A percentile compares a stretch with the other conserved stretches of the same genome.
Conservation (phyloP, 2,888 invertebrate genomes). For the Oligia strigilis region DNA sequence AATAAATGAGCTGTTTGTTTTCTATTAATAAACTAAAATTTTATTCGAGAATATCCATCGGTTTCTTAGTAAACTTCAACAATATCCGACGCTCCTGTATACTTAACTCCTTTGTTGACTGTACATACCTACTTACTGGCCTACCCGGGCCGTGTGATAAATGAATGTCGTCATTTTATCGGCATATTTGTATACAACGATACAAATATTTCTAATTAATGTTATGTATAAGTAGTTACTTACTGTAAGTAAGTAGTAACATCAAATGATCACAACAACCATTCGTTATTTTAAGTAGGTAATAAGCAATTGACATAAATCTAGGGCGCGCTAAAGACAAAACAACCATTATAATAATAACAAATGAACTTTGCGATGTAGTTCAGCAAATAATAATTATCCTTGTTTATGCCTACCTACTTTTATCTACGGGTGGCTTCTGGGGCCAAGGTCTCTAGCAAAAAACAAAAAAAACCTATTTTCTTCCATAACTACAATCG, state of each 20-base stretch:
- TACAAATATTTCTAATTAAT: background rate
- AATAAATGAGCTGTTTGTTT: no score
- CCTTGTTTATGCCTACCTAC: background rate
- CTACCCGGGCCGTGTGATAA: no score
- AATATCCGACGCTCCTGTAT: no score
- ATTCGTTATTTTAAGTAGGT: constrained; percentile 1
- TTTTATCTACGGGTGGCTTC: background rate
- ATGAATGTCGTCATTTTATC: no score
- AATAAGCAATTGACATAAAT: constrained; percentile 1
- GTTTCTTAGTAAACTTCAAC: no score
- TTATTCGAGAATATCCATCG: no score
- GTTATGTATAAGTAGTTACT: background rate
- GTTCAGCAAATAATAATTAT: constrained; percentile 1
- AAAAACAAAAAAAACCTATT: no score
- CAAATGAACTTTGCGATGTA: constrained; percentile 21
- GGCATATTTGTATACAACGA: background rate
- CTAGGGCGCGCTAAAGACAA: constrained; percentile 17
- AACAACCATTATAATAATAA: constrained; percentile 33
- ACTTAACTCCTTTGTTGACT: no score
- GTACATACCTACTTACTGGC: no score
- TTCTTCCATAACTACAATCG: no score
- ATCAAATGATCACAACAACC: constrained; percentile 7
- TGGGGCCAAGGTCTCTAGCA: background rate
- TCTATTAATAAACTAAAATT: no score
- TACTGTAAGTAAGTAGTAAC: background rate